Evolutionary conservation across 1,140 invertebrate species (phyloP), one percentile per base, ranked within the genome.

Genomic region (Papilio dardanus): DNA sequence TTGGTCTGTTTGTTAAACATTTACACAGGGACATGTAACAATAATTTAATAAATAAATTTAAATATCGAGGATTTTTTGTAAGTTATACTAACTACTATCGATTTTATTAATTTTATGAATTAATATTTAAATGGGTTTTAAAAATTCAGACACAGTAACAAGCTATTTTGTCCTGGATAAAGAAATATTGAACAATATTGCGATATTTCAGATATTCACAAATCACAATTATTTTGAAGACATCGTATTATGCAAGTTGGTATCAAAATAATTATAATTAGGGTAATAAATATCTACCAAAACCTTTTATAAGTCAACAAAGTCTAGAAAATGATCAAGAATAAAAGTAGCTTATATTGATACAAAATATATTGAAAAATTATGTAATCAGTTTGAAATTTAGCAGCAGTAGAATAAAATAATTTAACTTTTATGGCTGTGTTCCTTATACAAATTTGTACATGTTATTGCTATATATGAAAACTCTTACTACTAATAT

Each of bases 1-100:
- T 69, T 69, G 67, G 67, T 69, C 67, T 37, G 31, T 69, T 69
- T 40, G 35, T 69, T 69, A 24, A 69, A 40, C 19, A 33, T 21
- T 40, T 69, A 16, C 35, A 62, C 21, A 69, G 67, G 33, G 31
- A 21, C 4, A 40, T 69, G 67, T 37, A 69, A 69, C 67, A 69
- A 37, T 37, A 69, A 37, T 40, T 12, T 68, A 62, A 62, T 62
- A 62, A 10, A 62, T 62, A 28, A 54, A 54, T 21, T 54, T 54
- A 54, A 54, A 21, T 54, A 24, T 28, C 28, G 16, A 62, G 54
- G 54, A 28, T 14, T 14, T 62, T 62, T 62, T 62, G 54, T 62
- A 62, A 14, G 24, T 62, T 62, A 10, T 16, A 62, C 54, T 62
- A 62, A 62, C 54, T 62, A 62, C 54, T 62, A 28, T 12, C 4